A percentile compares a stretch with the other conserved stretches of the same genome.
phyloP scores from a whole-genome alignment of 1,140 invertebrate species.

The Cotesia typhae region DNA sequence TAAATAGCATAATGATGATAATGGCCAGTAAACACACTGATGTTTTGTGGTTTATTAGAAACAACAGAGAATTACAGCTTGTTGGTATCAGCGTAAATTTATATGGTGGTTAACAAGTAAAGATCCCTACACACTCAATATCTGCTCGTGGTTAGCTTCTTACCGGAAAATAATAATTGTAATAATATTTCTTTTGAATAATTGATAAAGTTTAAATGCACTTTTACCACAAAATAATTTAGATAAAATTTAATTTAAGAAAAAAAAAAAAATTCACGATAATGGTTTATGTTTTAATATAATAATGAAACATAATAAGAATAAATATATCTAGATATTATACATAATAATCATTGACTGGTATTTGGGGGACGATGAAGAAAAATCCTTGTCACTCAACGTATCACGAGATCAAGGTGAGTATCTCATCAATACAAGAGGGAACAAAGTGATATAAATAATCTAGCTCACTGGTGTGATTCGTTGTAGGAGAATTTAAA shows the following conservation, averaged over 20 bases:
- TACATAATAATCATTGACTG: no score
- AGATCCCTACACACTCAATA: constrained; percentile 34
- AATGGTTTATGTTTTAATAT: no score
- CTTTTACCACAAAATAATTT: no score
- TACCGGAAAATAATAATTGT: no score
- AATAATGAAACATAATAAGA: no score
- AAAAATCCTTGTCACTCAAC: constrained; percentile 13
- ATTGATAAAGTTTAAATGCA: no score
- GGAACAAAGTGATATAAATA: constrained; percentile 23
- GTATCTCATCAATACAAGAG: background rate
- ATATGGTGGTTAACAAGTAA: constrained; percentile 8
- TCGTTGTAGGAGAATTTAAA: background rate
- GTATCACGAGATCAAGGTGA: constrained; percentile 17
- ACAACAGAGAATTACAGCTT: background rate
- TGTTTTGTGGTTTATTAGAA: constrained; percentile 8
- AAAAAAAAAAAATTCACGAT: no score
- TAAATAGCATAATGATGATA: background rate
- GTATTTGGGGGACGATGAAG: background rate
- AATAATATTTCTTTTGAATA: no score
- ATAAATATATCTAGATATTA: no score
- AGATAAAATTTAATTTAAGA: no score
- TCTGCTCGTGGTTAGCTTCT: background rate
- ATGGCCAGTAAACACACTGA: background rate
- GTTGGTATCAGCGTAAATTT: constrained; percentile 16
- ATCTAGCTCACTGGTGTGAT: background rate